Evolutionary conservation across 2,113 vertebrate species (phyloP), one percentile per base, ranked within the genome.

Genomic region (Mobula birostris): DNA sequence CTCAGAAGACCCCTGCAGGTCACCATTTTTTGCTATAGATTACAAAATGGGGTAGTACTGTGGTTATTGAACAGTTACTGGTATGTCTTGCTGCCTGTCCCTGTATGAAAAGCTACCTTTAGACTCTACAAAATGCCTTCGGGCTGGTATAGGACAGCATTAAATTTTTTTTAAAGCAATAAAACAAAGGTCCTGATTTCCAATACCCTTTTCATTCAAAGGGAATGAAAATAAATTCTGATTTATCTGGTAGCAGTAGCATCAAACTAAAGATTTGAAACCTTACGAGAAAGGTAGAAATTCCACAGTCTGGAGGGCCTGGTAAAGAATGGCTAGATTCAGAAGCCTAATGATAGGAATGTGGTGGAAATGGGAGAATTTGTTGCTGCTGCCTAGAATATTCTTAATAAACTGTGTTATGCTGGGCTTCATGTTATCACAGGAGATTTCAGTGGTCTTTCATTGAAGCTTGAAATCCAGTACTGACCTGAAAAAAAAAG

Each of bases 31-130:
- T 70, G 2, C n/a, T 40, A 21, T 58, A 68, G 32, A 63, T 36
- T 72, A 92, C 88, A 72, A 70, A 70, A 40, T 29, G 66, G 21
- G 29, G n/a, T 40, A 92, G 32, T 68, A 70, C 32, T 72, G 88
- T 72, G 85, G 88, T 92, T 68, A 72, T 70, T 91, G 15, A 91
- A 32, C 87, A 91, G 29, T 63, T 92, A 63, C 8, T 68, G 66
- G 66, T 70, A 17, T 92, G 17, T 70, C 15, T 7, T 92, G 66
- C 19, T 72, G 36, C 63, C 80, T 9, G 21, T 83, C 56, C 2
- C 7, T 24, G 19, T 11, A 2, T 83, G 56, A 83, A 83, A 83
- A 83, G 80, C 40, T 83, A 40, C 17, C 19, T 56, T 56, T 56
- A 87, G 24, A 14, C 24, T 87, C 36, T 48, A 40, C 79, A 82